Evolutionary conservation across 2,888 invertebrate genomes (phyloP), one percentile per base, ranked within the genome.

Genomic region (Oxycera nigricornis): DNA sequence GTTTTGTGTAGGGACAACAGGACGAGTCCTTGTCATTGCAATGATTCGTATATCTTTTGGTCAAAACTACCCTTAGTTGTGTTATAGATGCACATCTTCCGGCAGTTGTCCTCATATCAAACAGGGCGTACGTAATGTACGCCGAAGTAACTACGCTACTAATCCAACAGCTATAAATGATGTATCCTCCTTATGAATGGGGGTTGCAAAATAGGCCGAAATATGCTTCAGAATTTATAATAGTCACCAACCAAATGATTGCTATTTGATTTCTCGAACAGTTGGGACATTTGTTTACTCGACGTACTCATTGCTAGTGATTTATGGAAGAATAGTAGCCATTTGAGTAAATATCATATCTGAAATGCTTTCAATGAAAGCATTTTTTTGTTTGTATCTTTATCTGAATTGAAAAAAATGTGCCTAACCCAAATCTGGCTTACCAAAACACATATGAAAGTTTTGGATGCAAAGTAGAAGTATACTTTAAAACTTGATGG

Each of bases 181-280:
- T 28, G 62, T 46, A 24, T 59, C 30, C 28, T 17, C 72, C 55
- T 70, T 70, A 50, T 52, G 35, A 20, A 2, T 55, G 70, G 50
- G 70, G 73, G 72, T 74, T 72, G 72, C 20, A 30, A 22, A 41
- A 26, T 26, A 57, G 68, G 74, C 55, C 67, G 67, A 74, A 76
- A 74, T 74, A 76, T 76, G 52, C 73, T 74, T 72, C 55, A 74
- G 73, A 76, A n/a, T 76, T 76, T 74, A 73, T 76, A 55, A 70
- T 52, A 62, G 61, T 30, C 50, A 70, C 39, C 39, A 57, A 72
- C 74, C 50, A 59, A 76, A 76, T 76, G 74, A 76, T 76, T 76
- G 70, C 73, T 61, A 74, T 76, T 74, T 76, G 76, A 76, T 76
- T 76, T 76, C 31, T 17, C 46, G 52, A 76, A 73, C 76, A 76